Evolutionary conservation across 2,113 vertebrate genomes (phyloP).

Genomic region (Copsychus sechellarum): DNA sequence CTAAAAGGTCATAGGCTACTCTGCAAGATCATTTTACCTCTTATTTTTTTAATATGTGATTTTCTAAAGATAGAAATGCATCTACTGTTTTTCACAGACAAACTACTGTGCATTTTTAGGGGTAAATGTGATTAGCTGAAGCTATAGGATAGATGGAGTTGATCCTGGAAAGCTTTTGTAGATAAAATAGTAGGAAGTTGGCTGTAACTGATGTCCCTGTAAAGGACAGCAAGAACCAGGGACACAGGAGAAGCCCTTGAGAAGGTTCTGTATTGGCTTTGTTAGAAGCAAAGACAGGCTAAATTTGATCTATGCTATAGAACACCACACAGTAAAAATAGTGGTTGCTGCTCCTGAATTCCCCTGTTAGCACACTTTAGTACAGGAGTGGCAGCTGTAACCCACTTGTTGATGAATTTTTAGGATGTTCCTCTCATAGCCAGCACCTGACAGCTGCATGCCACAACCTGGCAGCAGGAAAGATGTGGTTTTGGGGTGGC

Average conservation of each 20-base stretch:
- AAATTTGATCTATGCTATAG: background rate
- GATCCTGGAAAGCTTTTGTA: background rate
- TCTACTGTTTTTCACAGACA: background rate
- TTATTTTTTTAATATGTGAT: background rate
- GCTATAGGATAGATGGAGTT: background rate
- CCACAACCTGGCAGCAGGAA: background rate
- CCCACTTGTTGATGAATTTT: background rate
- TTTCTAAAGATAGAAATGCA: background rate
- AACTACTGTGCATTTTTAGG: background rate
- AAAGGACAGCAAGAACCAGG: background rate
- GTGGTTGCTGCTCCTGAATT: background rate
- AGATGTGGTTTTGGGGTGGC: background rate
- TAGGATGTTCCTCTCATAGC: background rate
- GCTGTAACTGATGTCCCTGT: background rate
- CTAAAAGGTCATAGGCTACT: background rate
- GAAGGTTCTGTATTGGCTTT: background rate
- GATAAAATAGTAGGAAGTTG: background rate
- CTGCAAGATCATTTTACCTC: background rate
- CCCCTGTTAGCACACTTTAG: background rate
- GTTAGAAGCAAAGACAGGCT: background rate
- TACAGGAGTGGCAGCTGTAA: background rate
- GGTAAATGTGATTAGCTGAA: background rate
- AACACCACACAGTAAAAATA: background rate
- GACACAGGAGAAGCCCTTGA: background rate
- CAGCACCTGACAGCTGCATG: rapidly evolving